Conservation (phyloP, 2,888 invertebrate species). For the Andricus quercusramuli region DNA sequence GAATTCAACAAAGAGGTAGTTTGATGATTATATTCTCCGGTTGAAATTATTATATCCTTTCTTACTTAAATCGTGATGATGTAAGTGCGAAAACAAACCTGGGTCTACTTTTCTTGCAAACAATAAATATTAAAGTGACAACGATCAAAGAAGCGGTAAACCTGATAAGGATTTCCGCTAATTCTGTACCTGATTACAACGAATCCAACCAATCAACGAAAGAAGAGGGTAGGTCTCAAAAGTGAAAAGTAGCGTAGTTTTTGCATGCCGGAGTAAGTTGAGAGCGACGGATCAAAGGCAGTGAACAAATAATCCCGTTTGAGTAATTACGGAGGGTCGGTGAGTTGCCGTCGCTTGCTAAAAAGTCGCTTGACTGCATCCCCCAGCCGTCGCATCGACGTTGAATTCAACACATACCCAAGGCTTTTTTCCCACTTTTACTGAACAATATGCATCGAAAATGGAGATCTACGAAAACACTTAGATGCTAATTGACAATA, state of each 20-base stretch:
- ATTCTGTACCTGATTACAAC: conserved; percentile 64
- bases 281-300: conserved; percentile 14
- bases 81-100: not conserved
- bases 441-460: not conserved
- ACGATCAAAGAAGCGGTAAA: conserved; percentile 10
- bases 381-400: conserved; percentile 15
- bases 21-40: not conserved
- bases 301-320: conserved; percentile 1
- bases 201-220: conserved; percentile 55
- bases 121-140: conserved; percentile 3
- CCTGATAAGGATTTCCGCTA: conserved; percentile 39
- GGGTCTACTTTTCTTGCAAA: not conserved
- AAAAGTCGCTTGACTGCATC: conserved; percentile 43
- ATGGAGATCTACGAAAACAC: conserved; percentile 69
- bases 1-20: conserved; percentile 16
- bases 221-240: conserved; percentile 21
- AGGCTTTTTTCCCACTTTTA: not conserved
- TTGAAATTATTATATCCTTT: not conserved
- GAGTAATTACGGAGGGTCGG: conserved; percentile 8
- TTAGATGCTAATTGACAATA: conserved; percentile 45
- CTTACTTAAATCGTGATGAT: not conserved
- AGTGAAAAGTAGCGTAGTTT: conserved; percentile 39
- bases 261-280: conserved; percentile 37
- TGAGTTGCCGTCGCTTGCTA: conserved; percentile 64
- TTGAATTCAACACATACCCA: not conserved